Evolutionary conservation across 1,140 invertebrate species (phyloP).

Genomic region (Drosophila setifemur): DNA sequence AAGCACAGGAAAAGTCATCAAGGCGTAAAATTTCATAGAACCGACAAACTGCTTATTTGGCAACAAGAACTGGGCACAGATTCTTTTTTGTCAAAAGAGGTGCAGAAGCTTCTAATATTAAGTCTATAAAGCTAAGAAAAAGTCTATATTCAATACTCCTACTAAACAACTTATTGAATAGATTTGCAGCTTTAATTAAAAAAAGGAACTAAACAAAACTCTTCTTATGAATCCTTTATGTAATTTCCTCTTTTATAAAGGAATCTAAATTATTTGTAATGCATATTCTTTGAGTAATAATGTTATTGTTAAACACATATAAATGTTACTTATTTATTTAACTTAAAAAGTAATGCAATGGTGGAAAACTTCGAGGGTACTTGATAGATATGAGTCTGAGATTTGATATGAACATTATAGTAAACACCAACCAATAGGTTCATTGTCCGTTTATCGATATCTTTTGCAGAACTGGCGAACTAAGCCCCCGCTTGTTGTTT

Average conservation of each 20-base stretch:
- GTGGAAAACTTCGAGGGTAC: background rate
- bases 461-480: background rate
- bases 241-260: no score
- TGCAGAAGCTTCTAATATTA: no score
- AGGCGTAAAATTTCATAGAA: conserved; percentile 54
- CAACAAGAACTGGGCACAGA: conserved; percentile 17
- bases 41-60: conserved; percentile 33
- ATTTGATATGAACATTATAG: conserved; percentile 2
- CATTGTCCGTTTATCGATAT: conserved; percentile 41
- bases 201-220: no score
- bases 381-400: conserved; percentile 6
- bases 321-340: background rate
- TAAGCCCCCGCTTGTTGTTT: conserved; percentile 15
- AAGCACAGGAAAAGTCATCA: conserved; percentile 34
- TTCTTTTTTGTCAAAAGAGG: background rate
- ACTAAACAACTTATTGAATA: no score
- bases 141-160: no score
- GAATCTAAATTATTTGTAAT: no score
- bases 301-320: no score
- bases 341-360: no score
- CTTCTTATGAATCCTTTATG: no score
- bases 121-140: no score
- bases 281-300: no score
- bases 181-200: no score
- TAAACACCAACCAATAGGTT: background rate